Conservation (phyloP, 1,140 invertebrate species). For the Matsumurasca onukii region DNA sequence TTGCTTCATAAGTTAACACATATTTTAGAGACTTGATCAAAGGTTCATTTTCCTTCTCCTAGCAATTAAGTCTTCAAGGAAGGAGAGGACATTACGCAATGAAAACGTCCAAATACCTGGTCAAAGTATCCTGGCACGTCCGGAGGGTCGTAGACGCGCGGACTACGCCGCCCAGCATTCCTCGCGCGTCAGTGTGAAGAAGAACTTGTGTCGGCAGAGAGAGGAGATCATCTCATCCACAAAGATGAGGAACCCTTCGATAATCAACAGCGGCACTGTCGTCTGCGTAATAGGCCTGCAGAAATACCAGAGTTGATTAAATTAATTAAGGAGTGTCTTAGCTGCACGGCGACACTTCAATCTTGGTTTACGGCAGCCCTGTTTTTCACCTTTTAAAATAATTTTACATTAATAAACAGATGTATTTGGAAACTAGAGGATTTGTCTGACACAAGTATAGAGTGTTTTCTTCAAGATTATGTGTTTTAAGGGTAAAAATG, state of each 20-base stretch:
- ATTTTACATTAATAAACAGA: too few relatives aligned
- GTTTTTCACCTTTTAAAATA: not conserved
- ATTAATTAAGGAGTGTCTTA: not conserved
- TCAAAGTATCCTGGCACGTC: slow-evolving; percentile 81
- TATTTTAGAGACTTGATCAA: too few relatives aligned
- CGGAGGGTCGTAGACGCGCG: slow-evolving; percentile 70
- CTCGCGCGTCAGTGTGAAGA: slow-evolving; percentile 59
- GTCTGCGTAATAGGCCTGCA: not conserved
- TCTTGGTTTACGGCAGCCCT: not conserved
- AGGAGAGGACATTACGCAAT: too few relatives aligned
- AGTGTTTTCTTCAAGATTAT: too few relatives aligned
- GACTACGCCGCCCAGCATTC: slow-evolving; percentile 58
- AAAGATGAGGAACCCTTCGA: slow-evolving; percentile 39
- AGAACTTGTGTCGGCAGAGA: slow-evolving; percentile 35
- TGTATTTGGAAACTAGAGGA: too few relatives aligned
- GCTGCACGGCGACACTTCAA: not conserved
- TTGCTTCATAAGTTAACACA: too few relatives aligned
- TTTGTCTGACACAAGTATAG: too few relatives aligned
- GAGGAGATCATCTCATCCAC: slow-evolving; percentile 12
- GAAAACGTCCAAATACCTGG: too few relatives aligned
- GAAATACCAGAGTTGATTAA: too few relatives aligned
- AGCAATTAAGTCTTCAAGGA: too few relatives aligned
- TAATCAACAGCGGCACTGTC: slow-evolving; percentile 17
- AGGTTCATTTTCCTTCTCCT: too few relatives aligned
- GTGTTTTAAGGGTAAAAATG: too few relatives aligned